phyloP scores from a whole-genome alignment of 2,888 invertebrate species.

The Tuberolachnus salignus region DNA sequence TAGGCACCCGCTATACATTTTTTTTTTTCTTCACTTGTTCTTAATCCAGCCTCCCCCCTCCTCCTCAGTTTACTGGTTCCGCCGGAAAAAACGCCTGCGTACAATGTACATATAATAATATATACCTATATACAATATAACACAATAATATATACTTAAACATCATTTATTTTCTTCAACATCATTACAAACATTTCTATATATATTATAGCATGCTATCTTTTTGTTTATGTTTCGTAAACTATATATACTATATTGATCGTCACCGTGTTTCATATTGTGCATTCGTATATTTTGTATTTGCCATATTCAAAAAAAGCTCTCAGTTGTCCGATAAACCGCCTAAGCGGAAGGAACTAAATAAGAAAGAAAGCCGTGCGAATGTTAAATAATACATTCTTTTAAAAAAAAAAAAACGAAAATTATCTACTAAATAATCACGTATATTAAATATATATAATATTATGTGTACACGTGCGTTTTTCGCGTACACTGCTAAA shows the following conservation, averaged over 20 bases:
- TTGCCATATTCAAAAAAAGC: slow-evolving; percentile 31
- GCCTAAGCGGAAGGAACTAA: slow-evolving; percentile 36
- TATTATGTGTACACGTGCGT: not conserved
- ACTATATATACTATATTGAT: slow-evolving; percentile 29
- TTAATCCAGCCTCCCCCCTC: too few relatives aligned
- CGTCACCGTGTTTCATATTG: slow-evolving; percentile 53
- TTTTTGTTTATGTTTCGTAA: slow-evolving; percentile 54
- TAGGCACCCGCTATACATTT: too few relatives aligned
- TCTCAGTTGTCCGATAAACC: slow-evolving; percentile 38
- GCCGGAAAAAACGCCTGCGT: slow-evolving; percentile 6
- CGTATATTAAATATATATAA: slow-evolving; percentile 26
- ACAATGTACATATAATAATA: slow-evolving; percentile 23
- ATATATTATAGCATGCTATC: slow-evolving; percentile 46
- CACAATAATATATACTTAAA: slow-evolving; percentile 23
- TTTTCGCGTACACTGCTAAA: slow-evolving; percentile 20
- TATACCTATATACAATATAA: slow-evolving; percentile 16
- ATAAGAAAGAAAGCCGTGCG: slow-evolving; percentile 46
- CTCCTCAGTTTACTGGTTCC: too few relatives aligned
- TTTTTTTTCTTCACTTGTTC: too few relatives aligned
- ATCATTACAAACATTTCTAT: slow-evolving; percentile 53
- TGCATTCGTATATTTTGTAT: slow-evolving; percentile 52
- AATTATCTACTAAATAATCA: slow-evolving; percentile 17
- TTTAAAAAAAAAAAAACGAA: slow-evolving; percentile 6
- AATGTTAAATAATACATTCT: slow-evolving; percentile 36
- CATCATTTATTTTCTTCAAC: slow-evolving; percentile 49